These are phyloP conservation scores for Daubentonia madagascariensis DNA, from an alignment of 2,113 vertebrate genomes.

Conservation along the genomic window DNA sequence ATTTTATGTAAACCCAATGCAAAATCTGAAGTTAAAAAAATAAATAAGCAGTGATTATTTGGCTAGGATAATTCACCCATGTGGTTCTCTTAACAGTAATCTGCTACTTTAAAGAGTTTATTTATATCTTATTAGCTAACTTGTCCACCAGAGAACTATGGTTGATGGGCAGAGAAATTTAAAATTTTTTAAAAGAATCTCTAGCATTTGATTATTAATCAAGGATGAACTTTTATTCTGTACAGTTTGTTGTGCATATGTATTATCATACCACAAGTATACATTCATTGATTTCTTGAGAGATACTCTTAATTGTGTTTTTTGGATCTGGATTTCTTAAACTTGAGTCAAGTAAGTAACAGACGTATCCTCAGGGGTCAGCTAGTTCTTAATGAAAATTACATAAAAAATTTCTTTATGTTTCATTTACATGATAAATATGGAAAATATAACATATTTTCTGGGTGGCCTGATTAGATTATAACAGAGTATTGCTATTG, in stretches of 20 bases:
- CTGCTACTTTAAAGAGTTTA: background rate
- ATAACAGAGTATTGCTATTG: background rate
- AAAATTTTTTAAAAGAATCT: background rate
- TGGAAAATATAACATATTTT: conserved; percentile 4
- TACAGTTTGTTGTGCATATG: background rate
- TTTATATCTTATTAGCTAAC: conserved; percentile 2
- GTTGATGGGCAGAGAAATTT: background rate
- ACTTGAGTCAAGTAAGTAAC: background rate
- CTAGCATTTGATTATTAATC: conserved; percentile 24
- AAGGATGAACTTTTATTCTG: background rate
- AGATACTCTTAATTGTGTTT: background rate
- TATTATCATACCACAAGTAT: background rate
- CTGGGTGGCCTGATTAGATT: background rate
- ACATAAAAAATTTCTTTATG: background rate
- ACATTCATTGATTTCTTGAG: background rate
- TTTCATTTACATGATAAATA: conserved; percentile 16
- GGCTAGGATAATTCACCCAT: background rate
- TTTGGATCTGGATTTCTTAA: conserved; percentile 33
- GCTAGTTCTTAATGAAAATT: background rate
- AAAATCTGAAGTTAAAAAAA: conserved; percentile 7
- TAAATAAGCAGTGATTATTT: background rate
- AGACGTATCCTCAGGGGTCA: background rate
- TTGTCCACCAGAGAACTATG: background rate
- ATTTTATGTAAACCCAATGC: background rate
- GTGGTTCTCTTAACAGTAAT: background rate